phyloP scores from a whole-genome alignment of 30 jellyfish, hydroid and myxozoan genomes.

The Aurelia coerulea region DNA sequence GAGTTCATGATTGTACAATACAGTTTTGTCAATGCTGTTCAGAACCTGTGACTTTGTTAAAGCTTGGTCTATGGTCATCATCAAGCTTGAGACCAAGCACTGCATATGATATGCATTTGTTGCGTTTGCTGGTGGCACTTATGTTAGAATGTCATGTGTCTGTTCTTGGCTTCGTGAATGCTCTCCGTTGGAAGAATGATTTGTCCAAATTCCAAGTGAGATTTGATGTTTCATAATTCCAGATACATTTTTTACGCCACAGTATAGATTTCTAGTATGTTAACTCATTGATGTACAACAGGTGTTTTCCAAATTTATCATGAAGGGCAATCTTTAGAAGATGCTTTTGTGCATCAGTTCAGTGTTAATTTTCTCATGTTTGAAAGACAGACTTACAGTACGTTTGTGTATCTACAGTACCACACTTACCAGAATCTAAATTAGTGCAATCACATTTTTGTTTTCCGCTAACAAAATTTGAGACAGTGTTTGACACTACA shows the following conservation, averaged over 20 bases:
- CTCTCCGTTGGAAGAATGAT: slow-evolving; percentile 30
- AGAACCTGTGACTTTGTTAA: slow-evolving; percentile 10
- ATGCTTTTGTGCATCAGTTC: no score
- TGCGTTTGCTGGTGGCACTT: background rate
- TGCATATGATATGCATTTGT: slow-evolving; percentile 8
- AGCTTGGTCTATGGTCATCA: slow-evolving; percentile 43
- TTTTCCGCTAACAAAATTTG: no score
- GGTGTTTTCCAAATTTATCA: background rate
- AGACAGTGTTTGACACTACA: no score
- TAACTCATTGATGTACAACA: no score
- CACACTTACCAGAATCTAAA: no score
- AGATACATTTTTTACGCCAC: no score
- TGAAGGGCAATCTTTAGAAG: no score
- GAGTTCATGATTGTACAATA: slow-evolving; percentile 22
- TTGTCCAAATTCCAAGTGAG: slow-evolving; percentile 31
- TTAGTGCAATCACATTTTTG: no score
- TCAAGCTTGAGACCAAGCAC: slow-evolving; percentile 30
- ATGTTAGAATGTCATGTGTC: slow-evolving; percentile 31
- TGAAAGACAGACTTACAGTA: no score
- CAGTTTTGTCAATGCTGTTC: slow-evolving; percentile 25
- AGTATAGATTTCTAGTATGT: no score
- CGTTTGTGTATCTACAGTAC: no score
- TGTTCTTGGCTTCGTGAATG: slow-evolving; percentile 29
- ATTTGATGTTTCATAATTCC: background rate
- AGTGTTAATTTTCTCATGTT: no score